These are phyloP conservation scores for Zaprionus kolodkinae DNA, from an alignment of 1,140 invertebrate genomes.

Conservation along the genomic window DNA sequence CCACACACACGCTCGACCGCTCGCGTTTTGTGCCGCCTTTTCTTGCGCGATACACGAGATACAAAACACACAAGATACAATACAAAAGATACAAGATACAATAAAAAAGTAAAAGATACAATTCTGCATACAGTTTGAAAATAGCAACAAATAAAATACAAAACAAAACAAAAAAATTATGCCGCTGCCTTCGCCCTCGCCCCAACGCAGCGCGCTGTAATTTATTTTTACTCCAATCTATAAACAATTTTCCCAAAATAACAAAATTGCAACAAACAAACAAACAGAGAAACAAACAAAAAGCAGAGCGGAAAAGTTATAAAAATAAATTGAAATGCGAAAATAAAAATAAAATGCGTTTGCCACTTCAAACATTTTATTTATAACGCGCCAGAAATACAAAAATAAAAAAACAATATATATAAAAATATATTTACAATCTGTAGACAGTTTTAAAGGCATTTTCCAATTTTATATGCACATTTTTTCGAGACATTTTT, in stretches of 20 bases:
- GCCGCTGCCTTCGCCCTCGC: constrained; percentile 39
- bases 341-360: constrained; percentile 55
- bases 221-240: constrained; percentile 80
- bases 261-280: constrained; percentile 57
- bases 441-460: constrained; percentile 8
- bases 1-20: neutral
- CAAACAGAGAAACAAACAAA: constrained; percentile 20
- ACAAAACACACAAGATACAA: constrained; percentile 14
- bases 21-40: constrained; percentile 58
- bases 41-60: constrained; percentile 57
- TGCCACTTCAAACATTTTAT: constrained; percentile 75
- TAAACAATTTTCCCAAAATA: constrained; percentile 79
- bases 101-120: constrained; percentile 13
- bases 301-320: neutral
- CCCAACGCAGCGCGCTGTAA: constrained; percentile 38
- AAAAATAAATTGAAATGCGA: constrained; percentile 22
- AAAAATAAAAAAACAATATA: constrained; percentile 12
- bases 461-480: constrained; percentile 30
- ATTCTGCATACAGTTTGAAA: constrained; percentile 7
- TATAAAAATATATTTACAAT: constrained; percentile 19
- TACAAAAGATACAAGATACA: neutral
- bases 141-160: constrained; percentile 17
- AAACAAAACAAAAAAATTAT: constrained; percentile 61
- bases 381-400: constrained; percentile 53
- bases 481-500: constrained; percentile 39